Base-by-base conservation (phyloP, 2,797 vertebrate species). In the Hirundo rustica region DNA sequence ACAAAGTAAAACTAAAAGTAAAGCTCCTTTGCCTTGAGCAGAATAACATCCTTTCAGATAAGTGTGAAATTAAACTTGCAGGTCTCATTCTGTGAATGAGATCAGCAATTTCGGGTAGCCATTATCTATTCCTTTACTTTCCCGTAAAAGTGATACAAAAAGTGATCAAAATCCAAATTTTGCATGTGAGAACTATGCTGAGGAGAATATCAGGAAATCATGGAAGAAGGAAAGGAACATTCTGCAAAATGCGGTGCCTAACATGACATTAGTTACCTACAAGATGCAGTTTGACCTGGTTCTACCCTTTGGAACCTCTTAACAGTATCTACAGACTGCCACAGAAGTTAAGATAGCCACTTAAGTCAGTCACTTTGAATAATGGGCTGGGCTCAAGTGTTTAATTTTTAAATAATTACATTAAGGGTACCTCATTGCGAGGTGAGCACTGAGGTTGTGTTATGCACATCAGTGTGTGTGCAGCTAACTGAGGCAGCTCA, bases 341-440 rank as follows among this genome's bases (percentile, higher is more conserved):
- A 60, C 64, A 84, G 42, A 89, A 82, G 26, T 48, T 71, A 68
- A 57, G 40, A 42, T 0, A 75, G 22, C 3, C 22, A 40, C 17
- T 70, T 54, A 51, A 67, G 13, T 55, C n/a, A 67, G 21, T 44
- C 20, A 47, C 29, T 87, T 80, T 27, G 25, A 80, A 36, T 60
- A 20, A 65, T 0, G 0, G 4, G 4, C 14, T 42, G 11, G 22
- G 12, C 2, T 60, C 7, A 74, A 64, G 20, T 5, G 5, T 32
- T 51, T 53, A 21, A 36, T 53, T 85, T 91, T 85, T 29, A 75
- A 44, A 51, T 36, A 53, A 45, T 48, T 75, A 6, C 11, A 4
- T 48, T 25, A 10, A 47, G 25, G 2, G 9, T 60, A 51, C 19
- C 5, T 95, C 23, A 29, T 25, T 75, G 75, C 42, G 26, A 36